Evolutionary conservation across 2,113 vertebrate genomes (phyloP), one percentile per base, ranked within the genome.

Genomic region (Capreolus pygargus): DNA sequence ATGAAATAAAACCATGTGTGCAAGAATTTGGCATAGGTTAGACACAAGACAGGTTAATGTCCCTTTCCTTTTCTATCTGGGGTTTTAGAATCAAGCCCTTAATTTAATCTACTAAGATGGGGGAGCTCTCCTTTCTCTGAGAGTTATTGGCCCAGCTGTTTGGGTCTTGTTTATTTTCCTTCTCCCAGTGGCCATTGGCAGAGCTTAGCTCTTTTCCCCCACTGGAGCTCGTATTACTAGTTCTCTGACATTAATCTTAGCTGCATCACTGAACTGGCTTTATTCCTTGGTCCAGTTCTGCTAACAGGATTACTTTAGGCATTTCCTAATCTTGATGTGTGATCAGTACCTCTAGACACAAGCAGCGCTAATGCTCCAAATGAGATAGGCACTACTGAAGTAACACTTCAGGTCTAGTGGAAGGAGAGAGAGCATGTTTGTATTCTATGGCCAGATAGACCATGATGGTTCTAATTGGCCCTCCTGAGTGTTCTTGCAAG

Each of bases 401-500:
- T 95, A 98, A 52, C 54, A 92, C 92, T 98, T 97, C 58, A 96
- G 39, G 23, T 93, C 81, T 93, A 47, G 7, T 78, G 86, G 50
- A 95, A 97, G 14, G 76, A 94, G 79, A 93, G 88, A 90, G 84
- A 67, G 91, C 82, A 92, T 97, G 86, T 94, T 97, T 97, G 43
- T 90, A 98, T 91, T 96, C 67, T 21, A 86, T 85, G 43, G 85
- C 91, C 50, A 67, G 79, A 93, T 78, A 96, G 81, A 89, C 67
- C 83, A 87, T 97, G 96, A 97, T 97, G 93, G n/a, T 93, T 96
- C 74, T 97, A 98, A 98, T 95, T 95, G 97, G 92, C 90, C 57
- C 94, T 98, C 96, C 78, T 95, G 97, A 95, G 96, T 98, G 95
- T 98, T 98, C 95, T 95, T 97, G 91, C 83, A 97, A 97, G 96